Evolutionary conservation across 2,113 vertebrate genomes (phyloP).

Genomic region (Eira barbara): DNA sequence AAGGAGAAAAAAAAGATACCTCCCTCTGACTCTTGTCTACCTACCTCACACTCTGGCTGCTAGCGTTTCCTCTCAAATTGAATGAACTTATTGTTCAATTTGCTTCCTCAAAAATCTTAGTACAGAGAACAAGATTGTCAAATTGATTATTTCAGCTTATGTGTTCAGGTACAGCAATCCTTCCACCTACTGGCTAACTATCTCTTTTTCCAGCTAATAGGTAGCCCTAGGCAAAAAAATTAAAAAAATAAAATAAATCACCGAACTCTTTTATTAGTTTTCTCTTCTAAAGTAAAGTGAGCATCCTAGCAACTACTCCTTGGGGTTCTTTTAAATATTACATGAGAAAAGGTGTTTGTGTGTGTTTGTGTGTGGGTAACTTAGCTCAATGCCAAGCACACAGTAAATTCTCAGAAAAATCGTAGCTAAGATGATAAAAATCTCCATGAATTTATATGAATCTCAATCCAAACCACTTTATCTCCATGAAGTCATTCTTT

Average conservation of each 20-base stretch:
- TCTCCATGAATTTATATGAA: not conserved
- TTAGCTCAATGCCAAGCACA: not conserved
- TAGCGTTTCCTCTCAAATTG: not conserved
- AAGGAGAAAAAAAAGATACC: not conserved
- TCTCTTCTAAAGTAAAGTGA: not conserved
- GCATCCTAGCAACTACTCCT: not conserved
- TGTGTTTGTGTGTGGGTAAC: not conserved
- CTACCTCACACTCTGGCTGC: not conserved
- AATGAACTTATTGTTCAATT: not conserved
- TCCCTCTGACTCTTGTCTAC: not conserved
- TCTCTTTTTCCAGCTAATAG: not conserved
- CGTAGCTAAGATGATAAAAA: not conserved
- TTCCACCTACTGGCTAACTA: not conserved
- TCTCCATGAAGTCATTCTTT: not conserved
- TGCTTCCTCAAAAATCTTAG: not conserved
- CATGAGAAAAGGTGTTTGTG: not conserved
- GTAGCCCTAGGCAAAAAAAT: not conserved
- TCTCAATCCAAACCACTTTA: not conserved
- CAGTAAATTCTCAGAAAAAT: not conserved
- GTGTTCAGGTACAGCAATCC: not conserved
- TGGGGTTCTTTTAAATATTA: not conserved
- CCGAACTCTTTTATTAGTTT: not conserved
- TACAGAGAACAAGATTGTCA: not conserved
- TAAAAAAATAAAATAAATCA: not conserved
- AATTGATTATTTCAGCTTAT: not conserved